phyloP scores from a whole-genome alignment of 2,113 vertebrate genomes.

The Glaucidium brasilianum region DNA sequence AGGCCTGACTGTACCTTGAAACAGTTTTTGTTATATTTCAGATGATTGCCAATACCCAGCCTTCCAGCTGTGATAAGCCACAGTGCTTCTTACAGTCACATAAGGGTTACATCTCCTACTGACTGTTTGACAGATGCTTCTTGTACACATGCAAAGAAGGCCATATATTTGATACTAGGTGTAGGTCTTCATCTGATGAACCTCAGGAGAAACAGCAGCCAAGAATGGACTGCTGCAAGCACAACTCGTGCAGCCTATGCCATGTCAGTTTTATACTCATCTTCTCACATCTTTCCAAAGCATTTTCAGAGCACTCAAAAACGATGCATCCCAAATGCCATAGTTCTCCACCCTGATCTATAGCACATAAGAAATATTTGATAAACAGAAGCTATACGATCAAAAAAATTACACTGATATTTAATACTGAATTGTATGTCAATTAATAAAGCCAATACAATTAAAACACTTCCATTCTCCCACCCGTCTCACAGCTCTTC shows the following conservation, averaged over 20 bases:
- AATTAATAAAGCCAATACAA: too few relatives aligned
- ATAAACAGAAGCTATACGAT: not conserved
- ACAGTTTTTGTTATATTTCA: not conserved
- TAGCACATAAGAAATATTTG: not conserved
- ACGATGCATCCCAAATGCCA: not conserved
- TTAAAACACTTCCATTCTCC: not conserved
- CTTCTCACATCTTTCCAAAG: not conserved
- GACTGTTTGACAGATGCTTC: not conserved
- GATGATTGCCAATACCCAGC: not conserved
- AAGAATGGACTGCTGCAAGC: not conserved
- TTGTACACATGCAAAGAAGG: not conserved
- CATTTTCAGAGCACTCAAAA: not conserved
- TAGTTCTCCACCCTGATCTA: not conserved
- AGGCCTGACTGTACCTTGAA: not conserved
- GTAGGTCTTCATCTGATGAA: not conserved
- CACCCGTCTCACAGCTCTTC: not conserved
- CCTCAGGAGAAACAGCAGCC: not conserved
- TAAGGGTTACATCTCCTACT: not conserved
- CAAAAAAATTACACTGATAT: not conserved
- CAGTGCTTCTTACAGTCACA: rapidly evolving
- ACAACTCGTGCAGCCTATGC: not conserved
- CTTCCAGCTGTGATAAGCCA: not conserved
- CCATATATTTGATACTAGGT: not conserved
- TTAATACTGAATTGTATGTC: not conserved
- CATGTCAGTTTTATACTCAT: not conserved